Percentiles rank a stretch among this genome's conserved stretches.
Conservation (phyloP, 2,797 vertebrate species). For the Orientallactaga sibirica region DNA sequence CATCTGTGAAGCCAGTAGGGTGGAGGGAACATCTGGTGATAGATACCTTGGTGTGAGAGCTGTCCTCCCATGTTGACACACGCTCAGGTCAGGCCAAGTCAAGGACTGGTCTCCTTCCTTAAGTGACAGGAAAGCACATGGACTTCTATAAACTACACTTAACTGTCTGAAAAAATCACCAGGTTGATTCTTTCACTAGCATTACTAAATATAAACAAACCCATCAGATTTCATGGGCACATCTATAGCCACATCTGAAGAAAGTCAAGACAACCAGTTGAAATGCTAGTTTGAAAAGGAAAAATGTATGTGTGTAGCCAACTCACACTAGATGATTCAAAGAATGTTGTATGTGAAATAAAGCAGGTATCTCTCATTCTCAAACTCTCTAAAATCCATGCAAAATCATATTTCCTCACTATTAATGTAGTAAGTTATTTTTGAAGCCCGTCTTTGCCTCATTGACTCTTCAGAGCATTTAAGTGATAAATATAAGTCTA, state of each 20-base stretch:
- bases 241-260: not conserved
- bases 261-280: not conserved
- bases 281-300: not conserved
- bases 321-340: not conserved
- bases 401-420: not conserved
- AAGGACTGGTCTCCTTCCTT: accelerated
- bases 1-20: not conserved
- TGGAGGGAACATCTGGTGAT: not conserved
- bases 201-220: conserved; percentile 27
- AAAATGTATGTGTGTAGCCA: not conserved
- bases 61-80: not conserved
- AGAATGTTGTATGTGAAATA: not conserved
- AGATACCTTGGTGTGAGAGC: not conserved
- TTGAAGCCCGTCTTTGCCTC: not conserved
- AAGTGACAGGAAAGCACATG: not conserved
- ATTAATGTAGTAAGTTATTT: conserved; percentile 9
- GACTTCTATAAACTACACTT: not conserved
- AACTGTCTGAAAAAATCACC: not conserved
- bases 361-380: not conserved
- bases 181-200: not conserved
- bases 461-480: conserved; percentile 24
- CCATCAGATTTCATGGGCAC: not conserved
- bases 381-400: not conserved
- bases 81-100: no score
- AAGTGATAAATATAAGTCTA: not conserved